Conservation (phyloP, 1,140 invertebrate species). For the Trichomalopsis sarcophagae region DNA sequence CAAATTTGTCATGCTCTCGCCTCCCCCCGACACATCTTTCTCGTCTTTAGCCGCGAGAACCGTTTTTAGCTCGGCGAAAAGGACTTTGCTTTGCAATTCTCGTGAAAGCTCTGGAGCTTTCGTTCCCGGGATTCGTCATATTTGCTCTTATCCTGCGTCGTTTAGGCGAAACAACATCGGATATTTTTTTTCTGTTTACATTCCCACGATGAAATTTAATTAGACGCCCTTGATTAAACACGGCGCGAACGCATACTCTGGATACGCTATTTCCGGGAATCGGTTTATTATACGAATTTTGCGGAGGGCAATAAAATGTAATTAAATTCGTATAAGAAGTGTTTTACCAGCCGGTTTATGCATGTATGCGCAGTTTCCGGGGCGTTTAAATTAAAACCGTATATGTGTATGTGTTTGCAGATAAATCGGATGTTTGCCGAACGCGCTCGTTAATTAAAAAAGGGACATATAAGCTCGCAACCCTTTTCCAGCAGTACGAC, state of each 20-base stretch:
- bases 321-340: not conserved
- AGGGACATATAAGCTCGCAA: not conserved
- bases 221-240: not conserved
- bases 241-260: no score
- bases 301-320: not conserved
- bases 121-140: constrained; percentile 1
- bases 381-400: not conserved
- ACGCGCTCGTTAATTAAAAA: not conserved
- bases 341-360: not conserved
- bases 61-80: not conserved
- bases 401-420: not conserved
- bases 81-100: not conserved
- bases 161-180: not conserved
- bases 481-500: not conserved
- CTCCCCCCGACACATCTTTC: not conserved
- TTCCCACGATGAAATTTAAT: constrained; percentile 20
- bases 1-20: constrained; percentile 19
- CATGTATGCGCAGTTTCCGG: not conserved
- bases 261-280: not conserved
- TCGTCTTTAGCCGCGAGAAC: not conserved
- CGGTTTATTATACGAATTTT: not conserved
- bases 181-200: not conserved
- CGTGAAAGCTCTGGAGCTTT: not conserved
- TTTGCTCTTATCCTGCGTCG: not conserved
- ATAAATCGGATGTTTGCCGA: not conserved